Evolutionary conservation across 2,113 vertebrate genomes (phyloP).

Genomic region (Strix aluco): DNA sequence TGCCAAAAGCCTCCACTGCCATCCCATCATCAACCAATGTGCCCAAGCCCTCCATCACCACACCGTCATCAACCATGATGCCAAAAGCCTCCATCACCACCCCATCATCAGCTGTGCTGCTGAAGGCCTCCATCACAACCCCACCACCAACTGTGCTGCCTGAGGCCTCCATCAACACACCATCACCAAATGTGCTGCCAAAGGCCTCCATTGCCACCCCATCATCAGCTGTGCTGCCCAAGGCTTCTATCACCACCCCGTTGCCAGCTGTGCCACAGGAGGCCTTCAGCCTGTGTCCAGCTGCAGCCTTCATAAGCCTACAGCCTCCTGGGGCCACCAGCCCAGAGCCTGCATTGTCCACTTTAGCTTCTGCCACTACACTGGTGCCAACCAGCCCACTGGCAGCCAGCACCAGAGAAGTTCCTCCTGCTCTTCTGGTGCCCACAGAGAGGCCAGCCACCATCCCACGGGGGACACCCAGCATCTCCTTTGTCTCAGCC

Average conservation of each 20-base stretch:
- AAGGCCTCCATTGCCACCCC: not conserved
- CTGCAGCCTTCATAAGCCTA: not conserved
- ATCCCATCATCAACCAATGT: accelerated
- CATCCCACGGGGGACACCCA: not conserved
- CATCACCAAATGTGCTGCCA: not conserved
- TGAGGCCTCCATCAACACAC: accelerated
- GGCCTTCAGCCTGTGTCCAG: not conserved
- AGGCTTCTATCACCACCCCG: not conserved
- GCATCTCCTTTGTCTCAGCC: not conserved
- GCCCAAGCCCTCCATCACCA: accelerated
- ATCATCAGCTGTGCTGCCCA: accelerated
- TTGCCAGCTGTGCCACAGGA: not conserved
- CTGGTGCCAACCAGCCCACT: accelerated
- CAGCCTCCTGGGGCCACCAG: not conserved
- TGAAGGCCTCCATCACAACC: accelerated
- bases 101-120: accelerated
- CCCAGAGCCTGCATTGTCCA: not conserved
- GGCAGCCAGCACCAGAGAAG: not conserved
- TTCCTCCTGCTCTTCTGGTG: not conserved
- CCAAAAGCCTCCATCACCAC: accelerated
- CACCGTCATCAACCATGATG: accelerated
- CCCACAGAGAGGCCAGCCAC: not conserved
- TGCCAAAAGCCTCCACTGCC: accelerated
- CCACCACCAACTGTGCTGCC: accelerated
- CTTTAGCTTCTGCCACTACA: not conserved